phyloP scores from a whole-genome alignment of 2,113 vertebrate genomes.

The Chloroceryle aenea region DNA sequence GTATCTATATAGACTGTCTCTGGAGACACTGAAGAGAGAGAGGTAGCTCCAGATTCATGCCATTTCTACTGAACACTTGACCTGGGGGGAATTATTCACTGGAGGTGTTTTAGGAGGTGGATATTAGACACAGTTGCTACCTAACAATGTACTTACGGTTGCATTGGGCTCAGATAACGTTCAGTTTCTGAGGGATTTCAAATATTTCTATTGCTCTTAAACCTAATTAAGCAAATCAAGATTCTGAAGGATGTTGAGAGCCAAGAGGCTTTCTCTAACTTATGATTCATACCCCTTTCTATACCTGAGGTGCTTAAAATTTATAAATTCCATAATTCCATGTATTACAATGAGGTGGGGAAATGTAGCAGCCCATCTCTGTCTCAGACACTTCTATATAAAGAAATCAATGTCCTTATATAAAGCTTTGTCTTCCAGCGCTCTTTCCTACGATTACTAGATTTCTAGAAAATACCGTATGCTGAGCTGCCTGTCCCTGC shows the following conservation, averaged over 20 bases:
- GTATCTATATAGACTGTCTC: constrained; percentile 19
- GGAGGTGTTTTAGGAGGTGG: not conserved
- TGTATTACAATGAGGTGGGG: fast-evolving
- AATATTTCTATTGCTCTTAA: not conserved
- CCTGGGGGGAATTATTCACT: constrained; percentile 4
- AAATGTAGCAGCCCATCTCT: not conserved
- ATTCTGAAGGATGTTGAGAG: not conserved
- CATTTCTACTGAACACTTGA: not conserved
- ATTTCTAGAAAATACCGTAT: not conserved
- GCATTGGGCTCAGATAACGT: not conserved
- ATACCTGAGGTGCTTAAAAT: not conserved
- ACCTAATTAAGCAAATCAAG: not conserved
- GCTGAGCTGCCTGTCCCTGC: not conserved
- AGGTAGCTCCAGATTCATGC: not conserved
- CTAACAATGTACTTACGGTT: constrained; percentile 18
- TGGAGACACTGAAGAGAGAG: not conserved
- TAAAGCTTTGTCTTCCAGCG: not conserved
- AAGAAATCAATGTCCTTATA: not conserved
- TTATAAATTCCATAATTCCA: not conserved
- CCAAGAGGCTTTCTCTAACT: not conserved
- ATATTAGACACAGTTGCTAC: not conserved
- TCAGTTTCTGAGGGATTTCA: constrained; percentile 32
- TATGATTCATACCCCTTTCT: not conserved
- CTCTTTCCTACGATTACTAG: not conserved
- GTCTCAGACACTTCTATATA: not conserved